Conservation (phyloP, 2,888 invertebrate genomes). For the Entomobrya multifasciata region DNA sequence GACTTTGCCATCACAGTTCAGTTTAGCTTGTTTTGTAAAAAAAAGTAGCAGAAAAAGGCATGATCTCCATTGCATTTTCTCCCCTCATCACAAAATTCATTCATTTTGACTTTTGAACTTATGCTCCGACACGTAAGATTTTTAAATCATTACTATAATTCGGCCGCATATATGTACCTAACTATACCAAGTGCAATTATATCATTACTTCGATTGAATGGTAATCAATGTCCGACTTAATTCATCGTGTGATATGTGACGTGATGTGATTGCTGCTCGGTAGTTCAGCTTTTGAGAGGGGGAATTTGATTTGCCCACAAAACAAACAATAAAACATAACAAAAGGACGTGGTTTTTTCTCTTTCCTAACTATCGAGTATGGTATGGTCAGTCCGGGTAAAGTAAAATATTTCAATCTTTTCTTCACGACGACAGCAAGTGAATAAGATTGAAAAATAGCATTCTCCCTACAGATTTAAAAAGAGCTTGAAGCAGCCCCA, state of each 20-base stretch:
- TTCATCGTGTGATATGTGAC: constrained; percentile 42
- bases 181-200: constrained; percentile 8
- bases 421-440: constrained; percentile 8
- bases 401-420: no score
- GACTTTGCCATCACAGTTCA: no score
- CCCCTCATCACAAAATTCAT: neutral
- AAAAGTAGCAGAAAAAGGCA: constrained; percentile 10
- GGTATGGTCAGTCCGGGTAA: constrained; percentile 22
- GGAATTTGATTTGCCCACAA: constrained; percentile 38
- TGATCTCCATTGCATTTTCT: constrained; percentile 12
- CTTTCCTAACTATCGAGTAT: no score
- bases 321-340: no score
- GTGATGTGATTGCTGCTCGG: constrained; percentile 25
- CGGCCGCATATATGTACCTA: neutral
- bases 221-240: constrained; percentile 57
- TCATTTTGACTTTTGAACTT: constrained; percentile 27
- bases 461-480: no score
- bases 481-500: no score
- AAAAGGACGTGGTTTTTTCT: no score
- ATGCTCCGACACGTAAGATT: constrained; percentile 58
- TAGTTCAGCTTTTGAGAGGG: constrained; percentile 18
- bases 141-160: constrained; percentile 24
- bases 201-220: constrained; percentile 36
- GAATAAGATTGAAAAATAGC: constrained; percentile 17
- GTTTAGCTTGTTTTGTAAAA: neutral